Evolutionary conservation across 2,113 vertebrate species (phyloP), one percentile per base, ranked within the genome.

Genomic region (Astur gentilis): DNA sequence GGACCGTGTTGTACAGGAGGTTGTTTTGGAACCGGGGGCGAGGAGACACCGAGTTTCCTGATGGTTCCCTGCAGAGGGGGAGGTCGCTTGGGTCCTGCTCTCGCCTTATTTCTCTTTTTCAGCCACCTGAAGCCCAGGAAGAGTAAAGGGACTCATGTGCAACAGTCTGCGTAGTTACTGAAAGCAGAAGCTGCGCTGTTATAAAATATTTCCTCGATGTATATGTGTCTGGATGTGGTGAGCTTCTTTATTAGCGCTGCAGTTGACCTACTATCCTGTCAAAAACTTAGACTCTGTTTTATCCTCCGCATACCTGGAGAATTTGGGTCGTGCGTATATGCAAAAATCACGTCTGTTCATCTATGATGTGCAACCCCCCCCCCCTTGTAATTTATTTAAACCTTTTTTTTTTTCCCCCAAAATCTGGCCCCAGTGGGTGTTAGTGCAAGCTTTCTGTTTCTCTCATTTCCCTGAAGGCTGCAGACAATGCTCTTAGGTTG

Each of bases 291-390:
- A 14, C 16, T 79, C 2, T 0, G 40, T 16, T 55, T 64, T 27
- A 19, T 29, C 23, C 23, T 20, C 17, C 1, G 1, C 6, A 0
- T 21, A 18, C 11, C 22, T 38, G 27, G 18, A 52, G n/a, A 25
- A 27, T 32, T 44, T 79, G 60, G 29, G 21, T 44, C 38, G 3
- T 8, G 21, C 6, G 11, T 27, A 26, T 9, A 34, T 27, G 14
- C 40, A 57, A 47, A 85, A 57, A 38, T 27, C 10, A 49, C 40
- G 27, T 54, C 44, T 42, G 22, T 34, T 65, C 22, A 11, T 47
- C 27, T 66, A 2, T n/a, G 49, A 26, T 32, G 11, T 60, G 55
- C 16, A 22, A 60, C 36, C 36, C 36, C 8, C 4, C 3, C 9
- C 7, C 34, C 7, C 9, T 42, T 61, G 6, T 21, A 45, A 65